Percentiles rank a stretch among this genome's conserved stretches.
These are phyloP conservation scores for Loxodonta africana DNA, from an alignment of 2,113 vertebrate species.

Conservation along the genomic window DNA sequence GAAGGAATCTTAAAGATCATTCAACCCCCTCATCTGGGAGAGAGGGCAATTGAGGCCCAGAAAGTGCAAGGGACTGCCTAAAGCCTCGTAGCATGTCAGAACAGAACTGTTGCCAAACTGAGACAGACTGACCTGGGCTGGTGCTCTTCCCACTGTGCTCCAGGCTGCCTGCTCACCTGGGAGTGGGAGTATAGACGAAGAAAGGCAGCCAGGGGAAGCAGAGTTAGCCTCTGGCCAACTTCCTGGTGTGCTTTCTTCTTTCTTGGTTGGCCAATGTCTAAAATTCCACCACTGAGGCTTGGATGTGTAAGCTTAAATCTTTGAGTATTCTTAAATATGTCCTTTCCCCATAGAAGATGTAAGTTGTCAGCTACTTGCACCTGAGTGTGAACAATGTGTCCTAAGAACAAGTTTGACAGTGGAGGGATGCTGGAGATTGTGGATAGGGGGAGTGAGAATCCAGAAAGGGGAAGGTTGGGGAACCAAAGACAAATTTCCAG, in stretches of 20 bases:
- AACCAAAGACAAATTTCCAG: background rate
- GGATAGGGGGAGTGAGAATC: too few relatives aligned
- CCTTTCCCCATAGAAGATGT: background rate
- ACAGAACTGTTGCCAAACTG: background rate
- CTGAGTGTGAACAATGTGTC: background rate
- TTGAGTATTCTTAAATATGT: background rate
- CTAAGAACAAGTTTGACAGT: background rate
- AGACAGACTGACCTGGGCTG: background rate
- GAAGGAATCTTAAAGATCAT: background rate
- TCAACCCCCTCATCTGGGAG: background rate
- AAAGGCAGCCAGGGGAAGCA: background rate
- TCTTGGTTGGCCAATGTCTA: conserved; percentile 1
- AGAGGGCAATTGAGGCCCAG: conserved; percentile 2
- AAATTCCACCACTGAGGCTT: background rate
- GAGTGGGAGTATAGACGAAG: background rate
- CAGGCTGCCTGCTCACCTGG: background rate
- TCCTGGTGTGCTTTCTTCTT: background rate
- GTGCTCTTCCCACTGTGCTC: background rate
- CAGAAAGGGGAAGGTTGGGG: background rate
- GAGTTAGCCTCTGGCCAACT: background rate
- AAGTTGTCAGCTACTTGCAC: background rate
- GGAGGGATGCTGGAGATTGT: background rate
- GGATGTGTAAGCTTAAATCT: background rate
- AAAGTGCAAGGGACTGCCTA: background rate
- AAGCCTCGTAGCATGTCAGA: background rate